Evolutionary conservation across 2,888 invertebrate species (phyloP).

Genomic region (Drosophila atroscutellata): DNA sequence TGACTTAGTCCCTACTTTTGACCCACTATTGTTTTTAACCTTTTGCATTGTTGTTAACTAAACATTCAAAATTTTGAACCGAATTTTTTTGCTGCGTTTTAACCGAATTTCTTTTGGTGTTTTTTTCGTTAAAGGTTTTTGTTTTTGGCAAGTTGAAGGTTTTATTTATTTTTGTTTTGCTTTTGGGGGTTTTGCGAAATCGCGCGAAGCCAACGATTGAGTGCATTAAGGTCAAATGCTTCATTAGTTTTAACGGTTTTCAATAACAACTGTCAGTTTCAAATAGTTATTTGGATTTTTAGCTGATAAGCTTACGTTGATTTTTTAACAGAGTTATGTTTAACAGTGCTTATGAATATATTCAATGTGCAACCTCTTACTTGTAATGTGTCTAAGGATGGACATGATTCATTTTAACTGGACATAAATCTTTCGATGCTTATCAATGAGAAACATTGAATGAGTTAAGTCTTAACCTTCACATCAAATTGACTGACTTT

Average conservation of each 20-base stretch:
- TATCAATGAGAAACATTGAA: background rate
- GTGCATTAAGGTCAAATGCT: conserved; percentile 26
- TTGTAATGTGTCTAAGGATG: background rate
- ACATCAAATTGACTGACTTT: background rate
- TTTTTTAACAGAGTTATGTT: background rate
- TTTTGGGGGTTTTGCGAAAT: conserved; percentile 6
- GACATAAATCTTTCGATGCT: background rate
- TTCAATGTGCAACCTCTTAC: background rate
- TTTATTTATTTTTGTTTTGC: conserved; percentile 12
- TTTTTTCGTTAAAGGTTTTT: conserved; percentile 8
- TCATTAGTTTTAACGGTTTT: conserved; percentile 35
- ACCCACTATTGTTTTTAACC: conserved; percentile 32
- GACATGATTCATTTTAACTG: background rate
- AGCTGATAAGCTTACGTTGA: background rate
- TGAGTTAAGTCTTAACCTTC: background rate
- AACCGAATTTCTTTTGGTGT: conserved; percentile 2
- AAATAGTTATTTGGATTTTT: background rate
- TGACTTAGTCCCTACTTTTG: background rate
- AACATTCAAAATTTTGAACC: background rate
- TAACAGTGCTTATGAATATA: background rate
- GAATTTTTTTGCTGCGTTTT: conserved; percentile 24
- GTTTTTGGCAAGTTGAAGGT: conserved; percentile 57
- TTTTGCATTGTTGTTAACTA: conserved; percentile 21
- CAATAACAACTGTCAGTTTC: conserved; percentile 9
- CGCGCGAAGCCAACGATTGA: background rate